Percentiles rank a stretch among this genome's conserved stretches.
Conservation (phyloP, 2,797 vertebrate genomes). For the Hippopotamyrus pictus region DNA sequence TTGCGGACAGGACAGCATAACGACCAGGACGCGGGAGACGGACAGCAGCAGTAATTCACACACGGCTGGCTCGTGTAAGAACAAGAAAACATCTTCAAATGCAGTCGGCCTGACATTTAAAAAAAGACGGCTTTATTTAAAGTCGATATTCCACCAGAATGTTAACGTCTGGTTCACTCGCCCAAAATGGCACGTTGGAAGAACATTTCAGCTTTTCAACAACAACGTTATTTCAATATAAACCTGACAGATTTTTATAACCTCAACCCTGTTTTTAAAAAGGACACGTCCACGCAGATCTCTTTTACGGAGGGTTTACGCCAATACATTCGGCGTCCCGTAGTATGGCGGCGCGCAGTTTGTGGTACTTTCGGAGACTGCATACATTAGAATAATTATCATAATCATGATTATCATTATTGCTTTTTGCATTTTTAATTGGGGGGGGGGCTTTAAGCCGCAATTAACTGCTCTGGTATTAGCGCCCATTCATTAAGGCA, state of each 20-base stretch:
- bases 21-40: not conserved
- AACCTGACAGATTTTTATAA: not conserved
- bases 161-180: not conserved
- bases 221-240: not conserved
- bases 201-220: not conserved
- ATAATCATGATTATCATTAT: constrained; percentile 26
- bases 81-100: not conserved
- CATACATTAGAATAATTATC: constrained; percentile 27
- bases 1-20: not conserved
- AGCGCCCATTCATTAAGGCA: constrained; percentile 22
- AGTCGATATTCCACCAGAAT: not conserved
- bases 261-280: not conserved
- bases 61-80: not conserved
- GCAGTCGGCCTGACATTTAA: not conserved
- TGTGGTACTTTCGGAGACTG: constrained; percentile 18
- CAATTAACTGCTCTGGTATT: constrained; percentile 23
- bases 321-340: not conserved
- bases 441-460: constrained; percentile 21
- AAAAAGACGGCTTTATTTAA: not conserved
- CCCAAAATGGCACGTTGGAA: not conserved
- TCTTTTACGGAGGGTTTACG: not conserved
- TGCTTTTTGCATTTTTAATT: constrained; percentile 30
- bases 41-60: not conserved
- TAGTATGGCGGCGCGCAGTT: not conserved
- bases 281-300: not conserved